These are phyloP conservation scores for Halichoerus grypus DNA, from an alignment of 2,113 vertebrate genomes.

Conservation along the genomic window DNA sequence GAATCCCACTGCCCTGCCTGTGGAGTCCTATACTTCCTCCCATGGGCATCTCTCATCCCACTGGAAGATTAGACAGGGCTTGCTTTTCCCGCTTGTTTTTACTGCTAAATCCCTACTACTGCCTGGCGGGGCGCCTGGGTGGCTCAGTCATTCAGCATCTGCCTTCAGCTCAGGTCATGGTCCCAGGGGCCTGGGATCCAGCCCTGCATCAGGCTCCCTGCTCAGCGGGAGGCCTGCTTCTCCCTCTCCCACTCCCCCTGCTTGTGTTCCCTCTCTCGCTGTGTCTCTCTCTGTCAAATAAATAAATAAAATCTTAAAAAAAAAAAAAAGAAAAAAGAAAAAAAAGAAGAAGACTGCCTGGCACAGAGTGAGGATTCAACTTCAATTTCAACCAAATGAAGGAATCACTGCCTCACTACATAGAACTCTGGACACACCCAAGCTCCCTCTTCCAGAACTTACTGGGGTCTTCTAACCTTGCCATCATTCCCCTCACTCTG, in stretches of 20 bases:
- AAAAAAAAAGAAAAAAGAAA: too few relatives aligned
- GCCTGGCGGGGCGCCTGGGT: too few relatives aligned
- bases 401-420: neutral
- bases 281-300: too few relatives aligned
- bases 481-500: neutral
- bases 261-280: too few relatives aligned
- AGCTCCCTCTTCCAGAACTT: neutral
- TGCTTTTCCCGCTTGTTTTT: neutral
- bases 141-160: too few relatives aligned
- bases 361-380: neutral
- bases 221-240: too few relatives aligned
- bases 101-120: neutral
- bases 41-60: neutral
- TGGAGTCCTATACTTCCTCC: rapidly evolving
- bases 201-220: too few relatives aligned
- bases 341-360: neutral
- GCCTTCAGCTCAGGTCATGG: too few relatives aligned
- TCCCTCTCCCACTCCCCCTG: too few relatives aligned
- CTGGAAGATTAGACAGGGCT: neutral
- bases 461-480: neutral
- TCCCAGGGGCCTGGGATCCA: too few relatives aligned
- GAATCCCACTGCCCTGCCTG: rapidly evolving
- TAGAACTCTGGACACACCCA: neutral
- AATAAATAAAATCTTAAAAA: too few relatives aligned
- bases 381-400: neutral